These are phyloP conservation scores for Chaetorhynchus papuensis DNA, from an alignment of 2,113 vertebrate species.

Conservation along the genomic window DNA sequence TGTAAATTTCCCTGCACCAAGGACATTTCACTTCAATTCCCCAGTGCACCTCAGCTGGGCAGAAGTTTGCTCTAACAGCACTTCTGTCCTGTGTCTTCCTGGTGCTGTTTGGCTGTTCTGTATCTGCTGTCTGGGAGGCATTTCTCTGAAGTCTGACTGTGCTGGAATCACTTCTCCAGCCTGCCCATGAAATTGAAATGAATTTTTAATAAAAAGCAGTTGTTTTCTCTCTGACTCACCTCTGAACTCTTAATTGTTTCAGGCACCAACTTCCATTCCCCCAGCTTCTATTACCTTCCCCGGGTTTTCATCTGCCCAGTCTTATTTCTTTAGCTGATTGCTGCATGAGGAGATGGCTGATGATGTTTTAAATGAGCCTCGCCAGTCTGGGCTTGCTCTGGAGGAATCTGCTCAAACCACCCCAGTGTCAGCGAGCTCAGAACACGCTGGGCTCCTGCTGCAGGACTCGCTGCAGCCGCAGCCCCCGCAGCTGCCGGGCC, in stretches of 20 bases:
- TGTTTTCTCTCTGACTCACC: constrained; percentile 56
- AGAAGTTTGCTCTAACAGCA: not conserved
- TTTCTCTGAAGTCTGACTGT: constrained; percentile 29
- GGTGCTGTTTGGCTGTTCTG: not conserved
- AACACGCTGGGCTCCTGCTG: not conserved
- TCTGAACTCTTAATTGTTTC: constrained; percentile 63
- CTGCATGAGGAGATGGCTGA: constrained; percentile 29
- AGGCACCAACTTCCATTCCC: constrained; percentile 38
- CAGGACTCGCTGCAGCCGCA: not conserved
- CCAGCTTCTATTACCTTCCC: constrained; percentile 39
- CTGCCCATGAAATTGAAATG: constrained; percentile 48
- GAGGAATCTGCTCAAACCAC: not conserved
- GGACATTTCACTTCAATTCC: not conserved
- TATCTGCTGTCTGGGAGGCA: not conserved
- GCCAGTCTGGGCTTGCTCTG: constrained; percentile 30
- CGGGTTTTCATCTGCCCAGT: constrained; percentile 35
- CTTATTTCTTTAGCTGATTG: constrained; percentile 9
- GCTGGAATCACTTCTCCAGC: constrained; percentile 43
- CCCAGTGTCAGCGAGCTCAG: not conserved
- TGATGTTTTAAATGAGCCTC: not conserved
- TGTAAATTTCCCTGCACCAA: constrained; percentile 43
- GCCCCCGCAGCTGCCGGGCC: not conserved
- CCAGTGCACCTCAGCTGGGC: not conserved
- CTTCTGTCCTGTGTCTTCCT: not conserved
- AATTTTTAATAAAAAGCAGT: constrained; percentile 64